phyloP scores from a whole-genome alignment of 2,113 vertebrate species.

The Perca flavescens region DNA sequence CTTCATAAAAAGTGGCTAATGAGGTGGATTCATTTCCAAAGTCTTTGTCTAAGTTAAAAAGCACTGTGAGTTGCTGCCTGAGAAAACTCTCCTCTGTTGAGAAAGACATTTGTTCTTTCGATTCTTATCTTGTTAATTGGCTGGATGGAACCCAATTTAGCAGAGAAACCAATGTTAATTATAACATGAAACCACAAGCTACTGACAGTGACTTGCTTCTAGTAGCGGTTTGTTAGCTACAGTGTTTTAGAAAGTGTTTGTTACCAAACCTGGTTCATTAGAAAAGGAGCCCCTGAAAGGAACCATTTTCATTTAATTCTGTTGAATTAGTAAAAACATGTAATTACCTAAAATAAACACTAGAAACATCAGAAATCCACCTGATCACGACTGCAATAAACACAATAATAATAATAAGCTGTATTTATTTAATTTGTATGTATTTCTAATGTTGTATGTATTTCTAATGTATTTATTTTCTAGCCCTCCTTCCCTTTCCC shows the following conservation, averaged over 20 bases:
- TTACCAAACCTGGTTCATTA: neutral
- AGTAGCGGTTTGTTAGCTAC: neutral
- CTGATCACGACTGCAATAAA: neutral
- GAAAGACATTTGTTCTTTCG: conserved; percentile 37
- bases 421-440: no score
- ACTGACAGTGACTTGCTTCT: neutral
- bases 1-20: conserved; percentile 21
- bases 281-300: neutral
- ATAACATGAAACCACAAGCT: conserved; percentile 25
- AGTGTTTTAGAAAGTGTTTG: neutral
- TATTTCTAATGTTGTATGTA: no score
- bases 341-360: neutral
- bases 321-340: neutral
- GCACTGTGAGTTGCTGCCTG: conserved; percentile 9
- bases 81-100: conserved; percentile 29
- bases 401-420: no score
- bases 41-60: conserved; percentile 39
- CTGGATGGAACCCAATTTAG: conserved; percentile 16
- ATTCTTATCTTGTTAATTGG: conserved; percentile 62
- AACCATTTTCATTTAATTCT: neutral
- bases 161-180: conserved; percentile 38
- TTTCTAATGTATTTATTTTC: no score
- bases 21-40: conserved; percentile 14
- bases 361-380: neutral
- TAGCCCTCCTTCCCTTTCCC: no score